Evolutionary conservation across 1,140 invertebrate species (phyloP), one percentile per base, ranked within the genome.

Genomic region (Drosophila serrata): DNA sequence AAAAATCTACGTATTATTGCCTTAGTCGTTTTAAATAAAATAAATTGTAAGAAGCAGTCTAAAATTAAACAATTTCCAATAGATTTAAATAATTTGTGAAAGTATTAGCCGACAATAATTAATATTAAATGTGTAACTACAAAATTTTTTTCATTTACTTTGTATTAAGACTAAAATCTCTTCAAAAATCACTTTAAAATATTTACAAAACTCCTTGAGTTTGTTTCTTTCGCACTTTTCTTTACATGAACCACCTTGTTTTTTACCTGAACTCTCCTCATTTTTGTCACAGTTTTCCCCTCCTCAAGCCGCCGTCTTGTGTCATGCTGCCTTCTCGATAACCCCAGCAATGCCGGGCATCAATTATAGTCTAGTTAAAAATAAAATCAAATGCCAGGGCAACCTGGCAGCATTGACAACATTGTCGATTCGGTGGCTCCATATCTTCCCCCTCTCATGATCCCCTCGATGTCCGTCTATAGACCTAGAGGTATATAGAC

Each of bases 381-480:
- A 88, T 88, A 88, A 88, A 88, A 88, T 84, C 85, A 88, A 87
- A 87, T 87, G 84, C 84, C 84, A 87, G 75, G 40, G 72, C 59
- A 70, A 67, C 73, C 75, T 42, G 53, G 51, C 84, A 87, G 80
- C 84, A 87, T 87, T 87, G 84, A 88, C 84, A 80, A 88, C 76
- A 88, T 88, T 90, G 84, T 84, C 84, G 85, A 90, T 88, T 85
- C 65, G 67, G 67, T 78, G 84, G 79, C 79, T 59, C 64, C 61
- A 69, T 72, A 31, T 45, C n/a, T 29, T 31, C 31, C 6, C 19
- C 17, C 19, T 19, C 43, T n/a, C n/a, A n/a, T n/a, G 35, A 29
- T 24, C 17, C 11, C 31, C 43, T 35, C 8, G 49, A 53, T 53
- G 31, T 53, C 49, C 31, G 13, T 55, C n/a, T n/a, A n/a, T n/a